phyloP scores from a whole-genome alignment of 2,888 invertebrate species.

The Eupeodes latifasciatus region DNA sequence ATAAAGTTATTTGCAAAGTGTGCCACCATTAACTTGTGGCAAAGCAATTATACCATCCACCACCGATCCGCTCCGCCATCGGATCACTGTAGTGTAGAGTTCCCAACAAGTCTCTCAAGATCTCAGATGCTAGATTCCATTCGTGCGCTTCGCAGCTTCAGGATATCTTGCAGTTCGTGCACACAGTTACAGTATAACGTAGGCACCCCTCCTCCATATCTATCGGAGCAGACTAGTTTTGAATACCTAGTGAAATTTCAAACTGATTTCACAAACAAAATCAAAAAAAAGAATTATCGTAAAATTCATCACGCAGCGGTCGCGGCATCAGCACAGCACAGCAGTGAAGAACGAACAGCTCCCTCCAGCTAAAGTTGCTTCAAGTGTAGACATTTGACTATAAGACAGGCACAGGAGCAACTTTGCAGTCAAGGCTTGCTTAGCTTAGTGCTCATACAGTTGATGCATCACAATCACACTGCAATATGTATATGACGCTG shows the following conservation, averaged over 20 bases:
- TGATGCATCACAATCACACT: conserved; percentile 1
- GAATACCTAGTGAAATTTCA: conserved; percentile 69
- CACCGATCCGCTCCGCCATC: conserved; percentile 30
- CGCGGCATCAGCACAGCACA: too few relatives aligned
- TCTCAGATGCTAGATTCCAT: conserved; percentile 34
- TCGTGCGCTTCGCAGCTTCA: conserved; percentile 62
- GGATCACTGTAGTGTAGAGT: conserved; percentile 35
- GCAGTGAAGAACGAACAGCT: background rate
- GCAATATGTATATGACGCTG: conserved; percentile 7
- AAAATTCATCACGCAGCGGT: conserved; percentile 38
- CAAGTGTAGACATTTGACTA: conserved; percentile 47
- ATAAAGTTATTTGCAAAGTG: conserved; percentile 71
- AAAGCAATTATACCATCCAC: conserved; percentile 54
- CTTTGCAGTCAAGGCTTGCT: conserved; percentile 33
- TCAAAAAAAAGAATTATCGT: conserved; percentile 36
- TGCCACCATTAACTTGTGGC: conserved; percentile 69
- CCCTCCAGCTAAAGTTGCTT: background rate
- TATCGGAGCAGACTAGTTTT: conserved; percentile 63
- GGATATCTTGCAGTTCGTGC: conserved; percentile 35
- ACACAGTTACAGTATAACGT: background rate
- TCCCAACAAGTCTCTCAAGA: conserved; percentile 54
- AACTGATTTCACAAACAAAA: conserved; percentile 63
- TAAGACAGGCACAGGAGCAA: conserved; percentile 46
- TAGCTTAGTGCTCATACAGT: background rate
- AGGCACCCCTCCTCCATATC: background rate